Evolutionary conservation across 2,888 invertebrate genomes (phyloP).

Genomic region (Lasius fuliginosus): DNA sequence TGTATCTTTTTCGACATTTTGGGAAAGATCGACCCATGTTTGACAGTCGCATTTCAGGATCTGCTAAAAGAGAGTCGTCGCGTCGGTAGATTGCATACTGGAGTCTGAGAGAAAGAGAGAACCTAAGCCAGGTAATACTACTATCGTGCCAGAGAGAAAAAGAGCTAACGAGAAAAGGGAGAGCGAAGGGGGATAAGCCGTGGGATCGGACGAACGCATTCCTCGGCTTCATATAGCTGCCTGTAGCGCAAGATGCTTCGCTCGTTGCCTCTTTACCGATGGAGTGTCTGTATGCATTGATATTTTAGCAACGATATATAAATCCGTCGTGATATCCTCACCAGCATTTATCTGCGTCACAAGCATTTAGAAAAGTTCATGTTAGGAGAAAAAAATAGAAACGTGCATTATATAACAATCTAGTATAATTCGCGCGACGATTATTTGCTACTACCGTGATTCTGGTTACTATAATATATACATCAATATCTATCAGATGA

Average conservation of each 20-base stretch:
- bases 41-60: conserved; percentile 47
- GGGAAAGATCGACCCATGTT: background rate
- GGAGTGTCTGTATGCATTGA: conserved; percentile 72
- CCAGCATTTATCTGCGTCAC: background rate
- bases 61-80: conserved; percentile 59
- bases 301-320: conserved; percentile 68
- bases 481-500: background rate
- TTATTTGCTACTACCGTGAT: background rate
- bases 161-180: conserved; percentile 65
- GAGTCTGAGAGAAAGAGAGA: conserved; percentile 65
- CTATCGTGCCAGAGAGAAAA: conserved; percentile 64
- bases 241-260: conserved; percentile 81
- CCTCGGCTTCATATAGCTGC: conserved; percentile 82
- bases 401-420: background rate
- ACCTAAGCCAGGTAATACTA: conserved; percentile 53
- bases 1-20: background rate
- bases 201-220: conserved; percentile 86
- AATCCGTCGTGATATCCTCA: conserved; percentile 34
- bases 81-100: conserved; percentile 56
- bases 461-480: background rate
- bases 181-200: conserved; percentile 81
- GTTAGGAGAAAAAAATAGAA: conserved; percentile 17
- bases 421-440: background rate
- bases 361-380: background rate
- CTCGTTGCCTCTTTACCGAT: conserved; percentile 72